Conservation (phyloP, 1,140 invertebrate species). For the Zaprionus camerounensis region DNA sequence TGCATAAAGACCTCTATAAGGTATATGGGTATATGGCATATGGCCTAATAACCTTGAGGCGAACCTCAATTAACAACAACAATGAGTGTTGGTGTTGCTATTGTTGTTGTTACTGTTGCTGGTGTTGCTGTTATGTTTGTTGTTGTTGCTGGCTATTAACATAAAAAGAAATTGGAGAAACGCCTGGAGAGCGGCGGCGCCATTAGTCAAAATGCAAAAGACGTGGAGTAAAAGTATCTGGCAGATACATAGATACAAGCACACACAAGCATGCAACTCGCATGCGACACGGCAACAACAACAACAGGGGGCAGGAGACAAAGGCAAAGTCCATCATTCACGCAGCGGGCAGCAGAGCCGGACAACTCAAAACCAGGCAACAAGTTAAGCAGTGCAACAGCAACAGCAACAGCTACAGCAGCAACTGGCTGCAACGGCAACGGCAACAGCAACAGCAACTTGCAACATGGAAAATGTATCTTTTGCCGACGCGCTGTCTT, state of each 20-base stretch:
- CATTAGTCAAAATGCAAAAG: constrained; percentile 73
- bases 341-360: constrained; percentile 69
- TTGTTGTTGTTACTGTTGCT: constrained; percentile 13
- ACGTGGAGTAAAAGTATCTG: constrained; percentile 77
- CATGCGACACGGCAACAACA: constrained; percentile 60
- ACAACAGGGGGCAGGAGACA: constrained; percentile 50
- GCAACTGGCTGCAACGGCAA: constrained; percentile 39
- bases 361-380: constrained; percentile 54
- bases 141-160: constrained; percentile 55
- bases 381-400: constrained; percentile 61
- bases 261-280: constrained; percentile 66
- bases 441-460: constrained; percentile 32
- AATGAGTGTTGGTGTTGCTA: constrained; percentile 19
- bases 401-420: constrained; percentile 44
- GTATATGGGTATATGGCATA: background rate
- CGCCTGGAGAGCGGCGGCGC: constrained; percentile 50
- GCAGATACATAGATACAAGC: constrained; percentile 68
- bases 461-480: constrained; percentile 72
- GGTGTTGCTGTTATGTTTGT: constrained; percentile 12
- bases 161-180: constrained; percentile 77
- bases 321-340: constrained; percentile 80
- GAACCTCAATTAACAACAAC: constrained; percentile 47
- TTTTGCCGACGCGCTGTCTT: constrained; percentile 68
- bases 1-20: constrained; percentile 39
- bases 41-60: constrained; percentile 35